Conservation (phyloP, 2,888 invertebrate species). For the Aphodius granarius region DNA sequence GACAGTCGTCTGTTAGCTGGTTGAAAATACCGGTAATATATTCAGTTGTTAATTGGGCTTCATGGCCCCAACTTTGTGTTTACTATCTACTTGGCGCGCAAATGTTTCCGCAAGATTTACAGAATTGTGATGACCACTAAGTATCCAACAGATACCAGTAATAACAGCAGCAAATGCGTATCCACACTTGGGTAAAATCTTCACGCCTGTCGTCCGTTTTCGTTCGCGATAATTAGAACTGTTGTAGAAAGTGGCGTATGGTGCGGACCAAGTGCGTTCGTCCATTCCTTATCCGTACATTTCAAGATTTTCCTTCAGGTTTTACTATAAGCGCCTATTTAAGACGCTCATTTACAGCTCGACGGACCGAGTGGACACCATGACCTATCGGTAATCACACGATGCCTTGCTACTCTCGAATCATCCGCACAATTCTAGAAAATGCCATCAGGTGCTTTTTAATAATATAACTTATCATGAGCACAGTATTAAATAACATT, state of each 20-base stretch:
- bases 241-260: background rate
- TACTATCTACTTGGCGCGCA: background rate
- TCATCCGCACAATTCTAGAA: too few relatives aligned
- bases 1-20: slow-evolving; percentile 3
- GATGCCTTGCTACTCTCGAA: too few relatives aligned
- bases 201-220: background rate
- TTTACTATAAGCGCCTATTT: background rate
- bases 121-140: background rate
- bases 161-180: background rate
- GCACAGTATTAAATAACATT: too few relatives aligned
- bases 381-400: background rate
- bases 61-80: slow-evolving; percentile 6
- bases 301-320: background rate
- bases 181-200: background rate
- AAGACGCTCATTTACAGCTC: background rate
- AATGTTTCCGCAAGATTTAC: background rate
- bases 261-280: background rate
- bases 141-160: too few relatives aligned
- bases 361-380: background rate
- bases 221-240: background rate
- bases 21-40: slow-evolving; percentile 15
- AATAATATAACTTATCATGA: too few relatives aligned
- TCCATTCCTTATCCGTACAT: background rate
- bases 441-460: too few relatives aligned
- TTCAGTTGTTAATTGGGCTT: slow-evolving; percentile 14